Evolutionary conservation across 2,113 vertebrate species (phyloP), one percentile per base, ranked within the genome.

Genomic region (Garra rufa): DNA sequence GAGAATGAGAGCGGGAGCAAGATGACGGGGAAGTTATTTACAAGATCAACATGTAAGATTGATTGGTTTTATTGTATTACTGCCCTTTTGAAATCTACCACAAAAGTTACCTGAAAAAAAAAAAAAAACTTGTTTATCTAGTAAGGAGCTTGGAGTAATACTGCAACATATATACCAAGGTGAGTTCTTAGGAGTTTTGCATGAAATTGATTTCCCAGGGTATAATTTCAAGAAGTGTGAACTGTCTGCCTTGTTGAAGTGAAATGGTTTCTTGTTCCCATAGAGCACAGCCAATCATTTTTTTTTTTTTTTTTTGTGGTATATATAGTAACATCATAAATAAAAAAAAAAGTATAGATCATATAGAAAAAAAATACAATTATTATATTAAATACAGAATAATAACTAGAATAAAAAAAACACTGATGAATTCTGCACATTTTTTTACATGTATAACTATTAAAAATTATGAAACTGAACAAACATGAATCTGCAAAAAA

Each of bases 21-120:
- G 30, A 81, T 41, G 79, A 70, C 65, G 14, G 61, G 46, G 44
- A 52, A 81, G 78, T 50, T 69, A 48, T 80, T 80, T 50, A 52
- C 19, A 82, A 55, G 80, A 52, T 82, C 80, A 81, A 41, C 44
- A 82, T 70, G 21, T 15, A 55, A 8, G 28, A 82, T 82, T 70
- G 80, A 70, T 82, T 41, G 3, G 48, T 2, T 82, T 80, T 19
- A 70, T 69, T 82, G 19, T 52, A 17, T 55, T 41, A 41, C 19
- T 70, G 79, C 11, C 46, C 43, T 76, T 81, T 81, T 21, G 26
- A 67, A 81, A 67, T 9, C 59, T 46, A 30, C 34, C 10, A 0
- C 9, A 81, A 67, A 46, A 48, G 41, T 13, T 21, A 50, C 26
- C 8, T n/a, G 6, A 34, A 34, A 44, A 46, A 63, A 26, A 52